Evolutionary conservation across 2,797 vertebrate genomes (phyloP).

Genomic region (Schizopygopsis malacanthus): DNA sequence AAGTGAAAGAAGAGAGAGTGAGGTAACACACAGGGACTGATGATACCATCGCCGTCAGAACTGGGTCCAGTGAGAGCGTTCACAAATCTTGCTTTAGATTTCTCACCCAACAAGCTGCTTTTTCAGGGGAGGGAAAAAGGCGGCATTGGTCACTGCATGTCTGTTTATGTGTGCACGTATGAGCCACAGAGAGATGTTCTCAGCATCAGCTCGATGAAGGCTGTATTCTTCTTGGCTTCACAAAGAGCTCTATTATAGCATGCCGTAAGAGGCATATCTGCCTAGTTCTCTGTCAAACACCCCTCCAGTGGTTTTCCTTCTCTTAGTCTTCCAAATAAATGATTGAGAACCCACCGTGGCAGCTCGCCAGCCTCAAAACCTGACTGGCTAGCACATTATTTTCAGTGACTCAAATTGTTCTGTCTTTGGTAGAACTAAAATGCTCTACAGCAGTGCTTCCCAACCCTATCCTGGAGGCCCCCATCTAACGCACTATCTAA

Average conservation of each 20-base stretch:
- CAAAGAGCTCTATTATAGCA: slow-evolving; percentile 65
- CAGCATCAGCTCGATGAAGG: slow-evolving; percentile 61
- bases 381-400: slow-evolving; percentile 1
- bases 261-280: slow-evolving; percentile 60
- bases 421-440: background rate
- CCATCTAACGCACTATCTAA: too few species aligned
- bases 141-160: slow-evolving; percentile 50
- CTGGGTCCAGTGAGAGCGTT: slow-evolving; percentile 39
- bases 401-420: background rate
- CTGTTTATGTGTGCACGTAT: slow-evolving; percentile 52
- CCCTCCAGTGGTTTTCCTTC: slow-evolving; percentile 59
- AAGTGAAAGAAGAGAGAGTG: slow-evolving; percentile 1
- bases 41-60: slow-evolving; percentile 44
- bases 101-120: slow-evolving; percentile 22
- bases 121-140: slow-evolving; percentile 32
- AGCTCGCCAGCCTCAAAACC: slow-evolving; percentile 10
- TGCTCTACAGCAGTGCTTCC: background rate
- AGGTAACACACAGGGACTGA: slow-evolving; percentile 45
- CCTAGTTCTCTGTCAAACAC: slow-evolving; percentile 53
- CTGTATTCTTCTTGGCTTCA: slow-evolving; percentile 65
- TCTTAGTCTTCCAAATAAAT: slow-evolving; percentile 52
- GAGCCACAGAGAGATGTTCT: slow-evolving; percentile 58
- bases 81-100: background rate
- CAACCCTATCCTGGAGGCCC: too few species aligned
- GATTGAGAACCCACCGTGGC: slow-evolving; percentile 47